These are phyloP conservation scores for Pseudorectes ferrugineus DNA, from an alignment of 2,113 vertebrate genomes.

Conservation along the genomic window DNA sequence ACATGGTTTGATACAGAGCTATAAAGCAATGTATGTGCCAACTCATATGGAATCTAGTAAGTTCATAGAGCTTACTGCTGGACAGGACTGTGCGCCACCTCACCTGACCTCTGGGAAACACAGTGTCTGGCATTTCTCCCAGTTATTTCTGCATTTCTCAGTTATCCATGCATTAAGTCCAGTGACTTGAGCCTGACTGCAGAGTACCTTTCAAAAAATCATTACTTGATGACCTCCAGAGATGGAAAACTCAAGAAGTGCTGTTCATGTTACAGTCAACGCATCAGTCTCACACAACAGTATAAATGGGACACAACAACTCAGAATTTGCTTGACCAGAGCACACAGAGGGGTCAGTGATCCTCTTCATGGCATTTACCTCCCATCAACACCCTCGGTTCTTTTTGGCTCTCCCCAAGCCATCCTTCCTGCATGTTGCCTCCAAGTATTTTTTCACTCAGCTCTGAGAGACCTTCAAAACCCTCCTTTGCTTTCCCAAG, in stretches of 20 bases:
- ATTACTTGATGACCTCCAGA: neutral
- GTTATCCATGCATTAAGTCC: neutral
- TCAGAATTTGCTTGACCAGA: neutral
- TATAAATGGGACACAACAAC: neutral
- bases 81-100: neutral
- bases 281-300: neutral
- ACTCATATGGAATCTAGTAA: fast-evolving
- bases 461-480: neutral
- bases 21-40: neutral
- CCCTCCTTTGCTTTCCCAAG: neutral
- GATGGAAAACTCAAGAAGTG: neutral
- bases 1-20: neutral
- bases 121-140: neutral
- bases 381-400: fast-evolving
- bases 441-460: neutral
- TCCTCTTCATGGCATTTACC: neutral
- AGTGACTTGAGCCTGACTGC: neutral
- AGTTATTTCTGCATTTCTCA: neutral
- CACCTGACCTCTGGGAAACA: neutral
- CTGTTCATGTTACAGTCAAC: neutral
- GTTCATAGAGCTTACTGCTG: neutral
- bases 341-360: neutral
- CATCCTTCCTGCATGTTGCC: neutral
- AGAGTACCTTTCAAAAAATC: neutral
- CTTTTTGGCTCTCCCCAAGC: neutral